Conservation (phyloP, 1,140 invertebrate genomes). For the Philotrypesis tridentata region DNA sequence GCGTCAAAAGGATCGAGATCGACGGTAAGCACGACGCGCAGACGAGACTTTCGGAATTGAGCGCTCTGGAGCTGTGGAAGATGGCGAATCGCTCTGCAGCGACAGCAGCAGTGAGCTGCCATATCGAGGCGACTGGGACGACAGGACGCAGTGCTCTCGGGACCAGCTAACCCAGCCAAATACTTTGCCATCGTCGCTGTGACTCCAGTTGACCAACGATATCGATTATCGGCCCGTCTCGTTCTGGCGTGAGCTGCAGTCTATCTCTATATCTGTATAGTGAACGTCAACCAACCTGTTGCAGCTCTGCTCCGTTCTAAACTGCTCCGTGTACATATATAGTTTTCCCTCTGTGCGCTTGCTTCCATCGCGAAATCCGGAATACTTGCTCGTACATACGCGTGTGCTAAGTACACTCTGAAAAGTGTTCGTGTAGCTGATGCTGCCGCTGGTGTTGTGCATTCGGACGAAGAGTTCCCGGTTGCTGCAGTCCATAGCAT, state of each 20-base stretch:
- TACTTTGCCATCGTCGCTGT: conserved; percentile 17
- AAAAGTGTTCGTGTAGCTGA: not conserved
- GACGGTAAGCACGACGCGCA: conserved; percentile 3
- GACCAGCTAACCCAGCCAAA: conserved; percentile 35
- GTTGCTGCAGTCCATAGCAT: not conserved
- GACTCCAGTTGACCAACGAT: not conserved
- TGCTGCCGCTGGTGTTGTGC: not conserved
- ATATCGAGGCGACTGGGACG: not conserved
- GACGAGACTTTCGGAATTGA: conserved; percentile 26
- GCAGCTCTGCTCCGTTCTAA: not conserved
- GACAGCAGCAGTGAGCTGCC: not conserved
- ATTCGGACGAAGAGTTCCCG: not conserved
- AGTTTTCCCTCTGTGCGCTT: not conserved
- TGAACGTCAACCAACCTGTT: conserved; percentile 44
- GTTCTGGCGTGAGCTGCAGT: no score
- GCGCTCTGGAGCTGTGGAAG: not conserved
- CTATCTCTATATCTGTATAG: no score
- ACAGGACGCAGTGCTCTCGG: conserved; percentile 34
- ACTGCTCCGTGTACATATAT: not conserved
- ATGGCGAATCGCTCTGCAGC: conserved; percentile 30
- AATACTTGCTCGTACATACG: not conserved
- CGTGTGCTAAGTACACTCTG: not conserved
- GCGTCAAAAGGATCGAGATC: conserved; percentile 18
- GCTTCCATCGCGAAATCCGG: not conserved
- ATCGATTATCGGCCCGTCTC: no score